Base-by-base conservation (phyloP, 2,797 vertebrate species). In the Sphaeramia orbicularis region DNA sequence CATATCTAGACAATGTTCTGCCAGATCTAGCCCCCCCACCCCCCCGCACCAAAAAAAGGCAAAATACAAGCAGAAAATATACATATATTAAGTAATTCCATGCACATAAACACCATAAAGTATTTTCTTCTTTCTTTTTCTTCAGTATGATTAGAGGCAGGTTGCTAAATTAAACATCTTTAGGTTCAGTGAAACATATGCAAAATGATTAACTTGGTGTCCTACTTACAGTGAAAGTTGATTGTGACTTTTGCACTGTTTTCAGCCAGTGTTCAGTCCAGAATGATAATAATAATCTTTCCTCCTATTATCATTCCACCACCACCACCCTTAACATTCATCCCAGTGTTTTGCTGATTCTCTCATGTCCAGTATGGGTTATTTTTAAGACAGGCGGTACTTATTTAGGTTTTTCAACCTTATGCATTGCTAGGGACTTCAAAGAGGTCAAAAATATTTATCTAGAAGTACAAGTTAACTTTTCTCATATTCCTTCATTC, bases 291-390 rank as follows among this genome's bases (percentile, higher is more conserved):
- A 61, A 78, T 78, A 60, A 74, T 67, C 14, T 50, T 65, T 72
- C 68, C 73, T 32, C 16, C 10, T 10, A 76, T 83, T 78, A 74
- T 70, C 65, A 68, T 80, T 85, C 21, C 4, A 24, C 71, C 76
- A 76, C 37, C 65, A 71, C 74, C 65, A 51, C 65, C 78, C 78
- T 75, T 1, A 16, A 49, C 41, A 47, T 69, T 60, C 60, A 78
- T 27, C 10, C 41, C 7, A 0, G 36, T 72, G 51, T 13, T 15
- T 40, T 15, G 51, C n/a, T 50, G 35, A 30, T 24, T 50, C 50
- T 57, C 63, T 71, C 61, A 57, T 45, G 62, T 68, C 54, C 38
- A 21, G 35, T 8, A 18, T 65, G 35, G 16, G 10, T 57, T 61
- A 66, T 80, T 24, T 65, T 41, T 41, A 59, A 38, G 68, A 48